Conservation (phyloP, 2,888 invertebrate genomes). For the Therioaphis trifolii region DNA sequence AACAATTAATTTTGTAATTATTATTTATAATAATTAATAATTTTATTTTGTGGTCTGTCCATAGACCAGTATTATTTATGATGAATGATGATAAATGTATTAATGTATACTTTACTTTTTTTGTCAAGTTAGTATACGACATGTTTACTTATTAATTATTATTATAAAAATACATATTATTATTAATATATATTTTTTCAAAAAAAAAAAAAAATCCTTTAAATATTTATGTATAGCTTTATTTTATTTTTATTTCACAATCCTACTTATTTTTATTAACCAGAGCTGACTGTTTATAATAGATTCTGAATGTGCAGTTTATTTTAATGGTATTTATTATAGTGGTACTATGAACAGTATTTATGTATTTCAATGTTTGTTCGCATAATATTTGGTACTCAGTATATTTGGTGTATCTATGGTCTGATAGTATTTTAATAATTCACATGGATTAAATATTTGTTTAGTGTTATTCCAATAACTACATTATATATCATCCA, state of each 20-base stretch:
- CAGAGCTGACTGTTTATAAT: no score
- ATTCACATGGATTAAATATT: no score
- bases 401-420: no score
- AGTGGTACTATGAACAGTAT: no score
- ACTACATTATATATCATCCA: no score
- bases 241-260: neutral
- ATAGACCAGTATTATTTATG: constrained; percentile 45
- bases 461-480: no score
- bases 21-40: constrained; percentile 47
- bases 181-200: constrained; percentile 59
- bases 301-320: no score
- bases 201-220: constrained; percentile 28
- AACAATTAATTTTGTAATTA: constrained; percentile 57
- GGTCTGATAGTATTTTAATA: no score
- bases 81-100: constrained; percentile 29
- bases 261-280: no score
- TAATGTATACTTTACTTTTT: constrained; percentile 55
- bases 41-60: constrained; percentile 25
- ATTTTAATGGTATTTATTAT: no score
- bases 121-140: constrained; percentile 52
- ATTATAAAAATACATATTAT: constrained; percentile 58
- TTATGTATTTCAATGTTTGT: no score
- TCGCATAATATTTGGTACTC: no score
- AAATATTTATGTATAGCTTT: neutral
- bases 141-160: constrained; percentile 61